Evolutionary conservation across 2,888 invertebrate species (phyloP), one percentile per base, ranked within the genome.

Genomic region (Spodoptera exigua): DNA sequence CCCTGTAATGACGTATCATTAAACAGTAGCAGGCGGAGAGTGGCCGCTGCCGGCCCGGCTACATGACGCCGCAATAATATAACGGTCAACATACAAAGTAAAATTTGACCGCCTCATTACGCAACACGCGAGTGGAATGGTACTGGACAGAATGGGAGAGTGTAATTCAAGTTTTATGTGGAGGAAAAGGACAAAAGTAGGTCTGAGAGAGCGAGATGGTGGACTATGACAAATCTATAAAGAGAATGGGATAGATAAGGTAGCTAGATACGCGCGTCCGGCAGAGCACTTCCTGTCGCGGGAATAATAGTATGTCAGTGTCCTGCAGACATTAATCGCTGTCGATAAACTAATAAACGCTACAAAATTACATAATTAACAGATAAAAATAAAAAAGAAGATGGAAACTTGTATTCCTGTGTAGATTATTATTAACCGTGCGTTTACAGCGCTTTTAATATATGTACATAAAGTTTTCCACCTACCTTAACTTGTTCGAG

Each of bases 251-350:
- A 91, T 86, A 88, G 90, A 89, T 84, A 86, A 84, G 87, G 90
- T 89, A 88, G 93, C 88, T 90, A 91, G 92, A 92, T 93, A 93
- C 80, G 87, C 81, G 86, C 90, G 87, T 92, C 92, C 92, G 93
- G 90, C 88, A 70, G 80, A 82, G 59, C 80, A 82, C 87, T 93
- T 92, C 93, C 92, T 91, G 92, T 78, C 84, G 82, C 78, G 75
- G 64, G 76, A 67, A 70, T 70, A 70, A 75, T 76, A 78, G 60
- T 72, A 69, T 72, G 62, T 71, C 60, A 80, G 76, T 78, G 85
- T 82, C 82, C 81, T 79, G 85, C 83, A 78, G 83, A 80, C 74
- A 74, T 78, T 63, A 78, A 75, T 64, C 55, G 65, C 36, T 47
- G 41, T 61, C 44, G 51, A 72, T 76, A 60, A 44, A 56, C 35